phyloP scores from a whole-genome alignment of 2,797 vertebrate species.

The Pseudomugil gertrudae region DNA sequence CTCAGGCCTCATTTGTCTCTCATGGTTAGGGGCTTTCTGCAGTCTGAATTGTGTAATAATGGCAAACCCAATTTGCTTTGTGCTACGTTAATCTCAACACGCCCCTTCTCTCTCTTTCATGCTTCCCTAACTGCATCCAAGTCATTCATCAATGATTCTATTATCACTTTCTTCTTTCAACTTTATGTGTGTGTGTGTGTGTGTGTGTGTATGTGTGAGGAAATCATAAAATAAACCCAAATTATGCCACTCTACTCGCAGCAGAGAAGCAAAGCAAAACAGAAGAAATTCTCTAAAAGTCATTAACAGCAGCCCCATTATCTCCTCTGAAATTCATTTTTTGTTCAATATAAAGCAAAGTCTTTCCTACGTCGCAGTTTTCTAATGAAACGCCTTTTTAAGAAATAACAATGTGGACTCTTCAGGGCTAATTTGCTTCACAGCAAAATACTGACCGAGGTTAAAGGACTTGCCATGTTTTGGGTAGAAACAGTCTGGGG shows the following conservation, averaged over 20 bases:
- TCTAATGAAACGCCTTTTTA: conserved; percentile 45
- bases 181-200: conserved; percentile 31
- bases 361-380: conserved; percentile 51
- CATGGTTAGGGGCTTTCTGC: conserved; percentile 78
- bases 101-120: conserved; percentile 76
- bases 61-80: conserved; percentile 83
- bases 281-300: conserved; percentile 58
- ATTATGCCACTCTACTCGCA: conserved; percentile 58
- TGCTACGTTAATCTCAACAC: conserved; percentile 81
- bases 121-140: conserved; percentile 74
- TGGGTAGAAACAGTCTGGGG: conserved; percentile 26
- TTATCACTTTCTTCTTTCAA: conserved; percentile 70
- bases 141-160: conserved; percentile 81
- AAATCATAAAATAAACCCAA: conserved; percentile 62
- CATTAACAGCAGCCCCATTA: conserved; percentile 58
- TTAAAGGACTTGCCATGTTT: conserved; percentile 55
- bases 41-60: conserved; percentile 80
- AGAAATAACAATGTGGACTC: conserved; percentile 6
- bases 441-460: conserved; percentile 52
- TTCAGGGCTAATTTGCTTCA: conserved; percentile 33
- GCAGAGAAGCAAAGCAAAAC: conserved; percentile 58
- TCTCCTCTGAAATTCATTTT: conserved; percentile 57
- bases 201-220: conserved; percentile 6
- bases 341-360: conserved; percentile 63
- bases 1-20: conserved; percentile 81